Evolutionary conservation across 1,140 invertebrate genomes (phyloP).

Genomic region (Oryzaephilus surinamensis): DNA sequence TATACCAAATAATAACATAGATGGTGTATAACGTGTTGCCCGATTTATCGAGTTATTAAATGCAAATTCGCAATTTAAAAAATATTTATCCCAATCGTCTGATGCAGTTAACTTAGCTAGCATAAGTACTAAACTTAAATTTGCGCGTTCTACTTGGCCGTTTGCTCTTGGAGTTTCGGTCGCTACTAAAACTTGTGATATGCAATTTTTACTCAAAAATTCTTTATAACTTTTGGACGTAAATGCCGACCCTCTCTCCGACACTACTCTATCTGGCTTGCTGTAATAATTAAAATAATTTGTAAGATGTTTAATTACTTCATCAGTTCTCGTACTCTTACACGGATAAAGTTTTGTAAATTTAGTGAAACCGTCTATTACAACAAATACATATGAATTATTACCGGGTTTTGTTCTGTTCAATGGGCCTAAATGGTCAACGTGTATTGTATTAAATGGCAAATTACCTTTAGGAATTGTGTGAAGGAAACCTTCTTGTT

Average conservation of each 20-base stretch:
- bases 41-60: conserved; percentile 22
- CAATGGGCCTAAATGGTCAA: conserved; percentile 22
- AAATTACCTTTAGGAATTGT: conserved; percentile 18
- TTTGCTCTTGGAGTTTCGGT: conserved; percentile 24
- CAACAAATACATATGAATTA: conserved; percentile 14
- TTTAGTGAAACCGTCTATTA: conserved; percentile 20
- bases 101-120: conserved; percentile 14
- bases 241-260: conserved; percentile 24
- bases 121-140: conserved; percentile 15
- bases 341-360: conserved; percentile 15
- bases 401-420: conserved; percentile 8
- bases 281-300: conserved; percentile 16
- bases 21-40: conserved; percentile 16
- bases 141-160: conserved; percentile 23
- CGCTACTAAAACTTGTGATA: conserved; percentile 20
- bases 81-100: conserved; percentile 17
- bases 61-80: conserved; percentile 16
- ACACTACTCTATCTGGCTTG: conserved; percentile 20
- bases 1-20: conserved; percentile 19
- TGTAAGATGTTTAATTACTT: conserved; percentile 11
- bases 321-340: conserved; percentile 6
- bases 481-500: conserved; percentile 17
- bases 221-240: conserved; percentile 18
- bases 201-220: conserved; percentile 15
- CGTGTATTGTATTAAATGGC: conserved; percentile 20